Evolutionary conservation across 2,113 vertebrate genomes (phyloP).

Genomic region (Cynoglossus semilaevis): DNA sequence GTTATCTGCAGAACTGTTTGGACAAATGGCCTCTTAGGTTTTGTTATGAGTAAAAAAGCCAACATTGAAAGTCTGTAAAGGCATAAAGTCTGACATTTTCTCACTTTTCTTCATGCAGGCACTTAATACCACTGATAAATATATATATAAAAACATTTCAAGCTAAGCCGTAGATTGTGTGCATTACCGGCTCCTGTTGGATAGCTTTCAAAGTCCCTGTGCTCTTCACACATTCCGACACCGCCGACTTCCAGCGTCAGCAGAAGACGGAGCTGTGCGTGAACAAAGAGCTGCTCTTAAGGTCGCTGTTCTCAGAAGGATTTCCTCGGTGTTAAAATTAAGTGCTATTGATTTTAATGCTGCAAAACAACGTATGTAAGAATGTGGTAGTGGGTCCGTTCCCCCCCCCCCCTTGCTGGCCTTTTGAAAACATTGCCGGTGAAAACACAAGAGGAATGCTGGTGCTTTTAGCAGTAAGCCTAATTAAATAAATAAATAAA

Average conservation of each 20-base stretch:
- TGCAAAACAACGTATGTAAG: no score
- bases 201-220: neutral
- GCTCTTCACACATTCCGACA: neutral
- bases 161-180: neutral
- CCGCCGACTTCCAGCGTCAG: conserved; percentile 5
- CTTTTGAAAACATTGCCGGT: no score
- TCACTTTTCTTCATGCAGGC: conserved; percentile 2
- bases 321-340: no score
- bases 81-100: neutral
- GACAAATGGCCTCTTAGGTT: neutral
- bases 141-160: conserved; percentile 5
- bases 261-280: neutral
- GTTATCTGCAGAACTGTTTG: neutral
- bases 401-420: no score
- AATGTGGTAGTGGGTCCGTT: no score
- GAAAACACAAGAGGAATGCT: no score
- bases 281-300: conserved; percentile 5
- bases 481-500: no score
- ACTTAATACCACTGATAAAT: neutral
- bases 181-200: neutral
- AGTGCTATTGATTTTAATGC: no score
- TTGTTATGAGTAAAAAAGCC: neutral
- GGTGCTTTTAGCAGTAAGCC: no score
- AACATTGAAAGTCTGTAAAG: neutral
- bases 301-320: neutral